Base-by-base conservation (phyloP, 2,113 vertebrate species). In the Dolichotis patagonum region DNA sequence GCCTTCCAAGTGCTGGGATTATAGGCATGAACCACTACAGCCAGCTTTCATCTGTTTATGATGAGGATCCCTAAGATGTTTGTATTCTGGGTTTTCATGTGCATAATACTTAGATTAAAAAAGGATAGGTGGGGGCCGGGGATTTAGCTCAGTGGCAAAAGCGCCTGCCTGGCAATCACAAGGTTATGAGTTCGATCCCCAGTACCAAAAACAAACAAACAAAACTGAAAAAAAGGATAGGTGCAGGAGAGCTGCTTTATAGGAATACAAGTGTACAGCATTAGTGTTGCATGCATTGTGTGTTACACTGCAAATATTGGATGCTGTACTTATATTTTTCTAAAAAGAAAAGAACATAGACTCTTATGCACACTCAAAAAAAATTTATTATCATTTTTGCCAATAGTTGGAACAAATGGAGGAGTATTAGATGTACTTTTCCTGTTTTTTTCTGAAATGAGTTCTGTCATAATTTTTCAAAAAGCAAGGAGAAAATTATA, bases 401-500 rank as follows among this genome's bases (percentile, higher is more conserved):
- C 96, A 98, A 95, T 98, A 98, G 96, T 97, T 98, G 98, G 97
- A 98, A 97, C 97, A 97, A 92, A 94, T 96, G 85, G 95, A 98
- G 95, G 88, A 97, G 97, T 95, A 38, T 98, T 97, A 92, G 62
- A 65, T 7, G 60, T 96, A 86, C 22, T 71, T 97, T 92, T 90
- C 38, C 56, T 94, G 8, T 92, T 78, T 96, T 81, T 97, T 96
- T 87, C 46, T 84, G 90, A 97, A 97, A 62, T 93, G 16, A 90
- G 43, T 87, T 73, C n/a, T 91, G 14, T 97, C 73, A 5, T 83
- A 63, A 80, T 85, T 97, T 97, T 80, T 3, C 20, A 91, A 96
- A 96, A 94, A 97, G 14, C 43, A 49, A 90, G 87, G 32, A 78
- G 94, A 85, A 88, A 77, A 41, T 93, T 93, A 46, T 98, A 87